Evolutionary conservation across 2,888 invertebrate genomes (phyloP).

Genomic region (Sinodicranocentrus sp.): DNA sequence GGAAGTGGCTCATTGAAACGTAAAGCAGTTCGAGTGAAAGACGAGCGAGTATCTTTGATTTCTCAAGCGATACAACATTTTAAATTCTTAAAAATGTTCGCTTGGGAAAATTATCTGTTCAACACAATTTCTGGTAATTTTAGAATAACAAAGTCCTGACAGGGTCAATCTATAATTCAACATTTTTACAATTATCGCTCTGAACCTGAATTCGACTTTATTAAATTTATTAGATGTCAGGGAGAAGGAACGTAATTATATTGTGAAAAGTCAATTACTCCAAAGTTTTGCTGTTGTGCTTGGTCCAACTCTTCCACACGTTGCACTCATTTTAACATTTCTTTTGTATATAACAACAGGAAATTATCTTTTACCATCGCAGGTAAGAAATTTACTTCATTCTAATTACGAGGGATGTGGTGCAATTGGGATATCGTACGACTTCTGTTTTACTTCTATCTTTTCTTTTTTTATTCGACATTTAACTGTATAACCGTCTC

Average conservation of each 20-base stretch:
- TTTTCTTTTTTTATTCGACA: not conserved
- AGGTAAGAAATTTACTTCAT: no score
- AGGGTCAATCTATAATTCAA: no score
- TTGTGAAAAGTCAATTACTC: constrained; percentile 82
- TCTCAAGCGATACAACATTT: constrained; percentile 82
- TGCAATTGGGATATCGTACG: not conserved
- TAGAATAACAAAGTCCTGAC: no score
- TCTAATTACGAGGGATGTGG: not conserved
- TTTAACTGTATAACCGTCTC: not conserved
- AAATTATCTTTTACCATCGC: constrained; percentile 82
- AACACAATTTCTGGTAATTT: constrained; percentile 79
- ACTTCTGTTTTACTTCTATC: not conserved
- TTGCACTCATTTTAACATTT: constrained; percentile 82
- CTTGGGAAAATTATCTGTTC: constrained; percentile 83
- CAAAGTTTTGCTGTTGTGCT: constrained; percentile 82
- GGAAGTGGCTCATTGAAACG: constrained; percentile 78
- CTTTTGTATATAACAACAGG: constrained; percentile 81
- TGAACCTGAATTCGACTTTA: no score
- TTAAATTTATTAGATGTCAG: constrained; percentile 82
- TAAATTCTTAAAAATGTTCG: constrained; percentile 84
- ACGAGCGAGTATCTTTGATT: constrained; percentile 80
- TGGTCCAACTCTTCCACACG: constrained; percentile 82
- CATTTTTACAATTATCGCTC: no score
- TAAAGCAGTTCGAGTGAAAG: constrained; percentile 78
- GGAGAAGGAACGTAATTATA: constrained; percentile 79